Evolutionary conservation across 2,113 vertebrate genomes (phyloP).

Genomic region (Tragulus kanchil): DNA sequence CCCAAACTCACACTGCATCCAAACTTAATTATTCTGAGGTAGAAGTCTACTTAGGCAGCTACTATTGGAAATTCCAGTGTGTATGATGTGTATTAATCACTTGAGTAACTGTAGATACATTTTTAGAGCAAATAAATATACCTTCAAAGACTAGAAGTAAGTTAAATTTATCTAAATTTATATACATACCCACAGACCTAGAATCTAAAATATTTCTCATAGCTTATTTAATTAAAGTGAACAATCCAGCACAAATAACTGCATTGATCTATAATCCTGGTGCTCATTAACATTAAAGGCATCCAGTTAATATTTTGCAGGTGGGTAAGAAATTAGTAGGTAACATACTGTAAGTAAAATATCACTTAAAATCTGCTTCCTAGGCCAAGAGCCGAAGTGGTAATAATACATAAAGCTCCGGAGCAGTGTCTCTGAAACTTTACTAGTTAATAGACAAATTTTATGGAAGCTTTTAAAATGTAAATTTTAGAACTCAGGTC

Average conservation of each 20-base stretch:
- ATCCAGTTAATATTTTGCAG: neutral
- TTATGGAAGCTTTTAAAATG: neutral
- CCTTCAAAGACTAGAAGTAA: conserved; percentile 36
- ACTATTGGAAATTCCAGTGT: conserved; percentile 15
- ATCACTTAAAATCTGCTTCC: neutral
- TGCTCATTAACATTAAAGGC: neutral
- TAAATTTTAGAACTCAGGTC: neutral
- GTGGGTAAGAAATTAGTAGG: neutral
- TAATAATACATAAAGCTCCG: neutral
- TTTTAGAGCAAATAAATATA: conserved; percentile 40
- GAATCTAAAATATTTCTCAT: conserved; percentile 15
- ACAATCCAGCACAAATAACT: neutral
- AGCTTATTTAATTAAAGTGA: conserved; percentile 33
- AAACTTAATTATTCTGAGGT: conserved; percentile 11
- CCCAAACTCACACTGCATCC: neutral
- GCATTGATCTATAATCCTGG: neutral
- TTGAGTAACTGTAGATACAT: conserved; percentile 7
- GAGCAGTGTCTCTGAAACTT: neutral
- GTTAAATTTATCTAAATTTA: conserved; percentile 21
- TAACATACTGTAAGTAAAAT: neutral
- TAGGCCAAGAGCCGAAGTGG: neutral
- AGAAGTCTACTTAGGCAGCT: neutral
- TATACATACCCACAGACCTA: neutral
- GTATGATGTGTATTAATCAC: conserved; percentile 12
- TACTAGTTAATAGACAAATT: neutral